A percentile compares a stretch with the other conserved stretches of the same genome.
Evolutionary conservation across 2,888 invertebrate species (phyloP).

Genomic region (Patella ulyssiponensis): DNA sequence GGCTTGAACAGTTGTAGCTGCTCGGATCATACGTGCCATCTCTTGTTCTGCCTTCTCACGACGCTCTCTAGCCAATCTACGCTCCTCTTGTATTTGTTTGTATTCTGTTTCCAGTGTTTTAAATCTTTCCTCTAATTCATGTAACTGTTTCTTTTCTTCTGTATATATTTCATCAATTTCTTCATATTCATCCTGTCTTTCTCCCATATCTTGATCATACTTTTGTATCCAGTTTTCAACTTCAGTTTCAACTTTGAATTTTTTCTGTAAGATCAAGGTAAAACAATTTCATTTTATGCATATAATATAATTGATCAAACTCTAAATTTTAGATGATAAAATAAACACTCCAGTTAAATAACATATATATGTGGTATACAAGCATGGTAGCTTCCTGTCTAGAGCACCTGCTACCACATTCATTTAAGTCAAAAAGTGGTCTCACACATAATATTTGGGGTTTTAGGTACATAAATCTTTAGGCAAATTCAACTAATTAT

Average conservation of each 20-base stretch:
- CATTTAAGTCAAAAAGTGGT: too few species aligned
- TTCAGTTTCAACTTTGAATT: conserved; percentile 71
- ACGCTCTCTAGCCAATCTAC: conserved; percentile 66
- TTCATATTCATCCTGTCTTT: conserved; percentile 72
- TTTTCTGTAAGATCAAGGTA: conserved; percentile 57
- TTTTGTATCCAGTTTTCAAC: conserved; percentile 72
- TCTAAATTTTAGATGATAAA: background rate
- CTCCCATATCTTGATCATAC: conserved; percentile 71
- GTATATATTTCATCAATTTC: conserved; percentile 71
- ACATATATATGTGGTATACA: background rate
- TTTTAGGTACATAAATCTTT: too few species aligned
- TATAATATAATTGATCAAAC: conserved; percentile 8
- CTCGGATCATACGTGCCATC: conserved; percentile 66
- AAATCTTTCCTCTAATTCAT: conserved; percentile 71
- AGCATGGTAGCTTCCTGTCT: too few species aligned
- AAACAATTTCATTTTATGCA: too few species aligned
- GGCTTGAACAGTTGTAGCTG: conserved; percentile 71
- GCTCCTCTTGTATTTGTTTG: conserved; percentile 69
- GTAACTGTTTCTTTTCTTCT: conserved; percentile 71
- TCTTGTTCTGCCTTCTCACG: conserved; percentile 69
- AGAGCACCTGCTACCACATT: too few species aligned
- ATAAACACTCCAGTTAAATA: background rate
- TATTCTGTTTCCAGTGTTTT: conserved; percentile 70
- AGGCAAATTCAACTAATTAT: too few species aligned
- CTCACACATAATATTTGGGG: too few species aligned